A percentile compares a stretch with the other conserved stretches of the same genome.
Evolutionary conservation across 2,888 invertebrate genomes (phyloP).

Genomic region (Dicyrtoma fusca): DNA sequence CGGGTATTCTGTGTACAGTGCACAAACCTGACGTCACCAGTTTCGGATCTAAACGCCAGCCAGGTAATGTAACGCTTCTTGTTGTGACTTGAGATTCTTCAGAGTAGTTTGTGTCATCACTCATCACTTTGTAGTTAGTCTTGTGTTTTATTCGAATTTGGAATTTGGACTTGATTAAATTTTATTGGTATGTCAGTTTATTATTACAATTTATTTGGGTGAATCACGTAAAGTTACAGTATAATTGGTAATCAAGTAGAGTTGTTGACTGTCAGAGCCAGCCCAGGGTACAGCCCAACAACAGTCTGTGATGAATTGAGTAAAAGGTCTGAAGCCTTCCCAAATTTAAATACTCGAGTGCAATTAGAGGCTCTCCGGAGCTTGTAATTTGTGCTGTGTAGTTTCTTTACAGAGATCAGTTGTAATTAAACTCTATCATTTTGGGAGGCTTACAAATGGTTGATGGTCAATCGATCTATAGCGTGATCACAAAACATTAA

Average conservation of each 20-base stretch:
- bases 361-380: too few species aligned
- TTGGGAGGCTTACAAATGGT: constrained; percentile 5
- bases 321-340: constrained; percentile 40
- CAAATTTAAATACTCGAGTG: too few species aligned
- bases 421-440: constrained; percentile 8
- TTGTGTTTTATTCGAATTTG: background rate
- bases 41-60: too few species aligned
- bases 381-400: too few species aligned
- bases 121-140: background rate
- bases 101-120: background rate
- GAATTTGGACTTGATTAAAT: background rate
- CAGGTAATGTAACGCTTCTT: too few species aligned
- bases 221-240: too few species aligned
- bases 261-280: background rate
- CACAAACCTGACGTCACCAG: too few species aligned
- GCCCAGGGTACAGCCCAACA: too few species aligned
- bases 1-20: too few species aligned
- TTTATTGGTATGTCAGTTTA: background rate
- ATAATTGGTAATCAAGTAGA: background rate
- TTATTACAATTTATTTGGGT: background rate
- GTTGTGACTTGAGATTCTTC: too few species aligned
- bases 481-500: constrained; percentile 34
- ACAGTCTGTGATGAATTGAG: constrained; percentile 36
- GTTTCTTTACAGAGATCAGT: constrained; percentile 22
- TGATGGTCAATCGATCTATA: constrained; percentile 13